Percentiles rank a stretch among this genome's conserved stretches.
Evolutionary conservation across 2,888 invertebrate species (phyloP).

Genomic region (Seira sanloemensis): DNA sequence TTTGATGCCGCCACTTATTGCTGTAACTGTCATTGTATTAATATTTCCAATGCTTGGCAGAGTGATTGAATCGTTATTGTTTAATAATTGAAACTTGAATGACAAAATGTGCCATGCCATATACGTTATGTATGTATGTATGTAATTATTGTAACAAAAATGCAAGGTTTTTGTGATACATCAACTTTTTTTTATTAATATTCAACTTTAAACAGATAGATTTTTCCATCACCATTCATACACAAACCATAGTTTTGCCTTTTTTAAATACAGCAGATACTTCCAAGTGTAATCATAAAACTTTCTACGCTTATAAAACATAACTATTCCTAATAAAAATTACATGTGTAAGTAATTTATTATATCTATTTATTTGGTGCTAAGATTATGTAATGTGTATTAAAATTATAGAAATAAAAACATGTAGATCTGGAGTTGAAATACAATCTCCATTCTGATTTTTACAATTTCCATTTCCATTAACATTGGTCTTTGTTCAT

Average conservation of each 20-base stretch:
- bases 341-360: too few species aligned
- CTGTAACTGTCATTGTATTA: conserved; percentile 25
- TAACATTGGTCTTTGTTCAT: too few species aligned
- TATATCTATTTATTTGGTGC: too few species aligned
- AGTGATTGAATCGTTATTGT: neutral
- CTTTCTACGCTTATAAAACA: neutral
- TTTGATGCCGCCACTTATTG: conserved; percentile 47
- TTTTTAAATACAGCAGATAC: neutral
- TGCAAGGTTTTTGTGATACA: conserved; percentile 25
- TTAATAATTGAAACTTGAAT: neutral
- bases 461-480: too few species aligned
- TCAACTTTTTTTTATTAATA: conserved; percentile 55
- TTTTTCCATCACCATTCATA: conserved; percentile 66
- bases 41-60: conserved; percentile 55
- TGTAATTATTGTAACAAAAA: neutral
- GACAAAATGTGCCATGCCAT: neutral
- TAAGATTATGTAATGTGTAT: neutral
- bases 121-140: neutral
- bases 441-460: too few species aligned
- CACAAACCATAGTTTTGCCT: conserved; percentile 47
- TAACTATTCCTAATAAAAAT: too few species aligned
- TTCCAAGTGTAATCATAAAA: neutral
- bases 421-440: too few species aligned
- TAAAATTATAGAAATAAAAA: too few species aligned
- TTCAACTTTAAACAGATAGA: conserved; percentile 64